Conservation (phyloP, 2,113 vertebrate species). For the Cephalopholis sonnerati region DNA sequence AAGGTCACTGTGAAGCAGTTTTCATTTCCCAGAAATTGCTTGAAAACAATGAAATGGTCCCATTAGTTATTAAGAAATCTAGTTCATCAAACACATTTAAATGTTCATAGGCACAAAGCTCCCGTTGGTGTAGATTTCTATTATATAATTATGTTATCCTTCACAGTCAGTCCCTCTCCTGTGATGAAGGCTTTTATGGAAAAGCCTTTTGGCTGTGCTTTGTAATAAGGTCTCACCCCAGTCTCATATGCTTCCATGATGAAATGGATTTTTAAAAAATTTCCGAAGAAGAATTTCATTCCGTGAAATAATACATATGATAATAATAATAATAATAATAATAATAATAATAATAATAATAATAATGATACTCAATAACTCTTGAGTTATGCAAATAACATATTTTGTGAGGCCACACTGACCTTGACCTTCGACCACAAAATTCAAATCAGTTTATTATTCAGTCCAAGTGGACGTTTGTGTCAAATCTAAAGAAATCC, state of each 20-base stretch:
- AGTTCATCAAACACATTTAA: conserved; percentile 45
- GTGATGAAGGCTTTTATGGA: conserved; percentile 39
- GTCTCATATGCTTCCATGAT: not conserved
- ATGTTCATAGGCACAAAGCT: conserved; percentile 3
- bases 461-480: too few relatives aligned
- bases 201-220: conserved; percentile 37
- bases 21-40: conserved; percentile 35
- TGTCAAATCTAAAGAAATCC: too few relatives aligned
- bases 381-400: too few relatives aligned
- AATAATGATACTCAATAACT: too few relatives aligned
- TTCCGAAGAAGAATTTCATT: not conserved
- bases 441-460: too few relatives aligned
- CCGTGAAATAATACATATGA: too few relatives aligned
- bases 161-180: conserved; percentile 40
- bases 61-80: conserved; percentile 26
- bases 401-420: too few relatives aligned
- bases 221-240: conserved; percentile 24
- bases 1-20: conserved; percentile 49
- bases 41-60: conserved; percentile 42
- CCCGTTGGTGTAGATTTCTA: conserved; percentile 19
- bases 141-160: conserved; percentile 25
- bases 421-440: too few relatives aligned
- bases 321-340: not conserved
- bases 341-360: not conserved
- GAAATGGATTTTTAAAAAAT: too few relatives aligned